phyloP scores from a whole-genome alignment of 1,140 invertebrate genomes.

The Stenopsyche tienmushanensis region DNA sequence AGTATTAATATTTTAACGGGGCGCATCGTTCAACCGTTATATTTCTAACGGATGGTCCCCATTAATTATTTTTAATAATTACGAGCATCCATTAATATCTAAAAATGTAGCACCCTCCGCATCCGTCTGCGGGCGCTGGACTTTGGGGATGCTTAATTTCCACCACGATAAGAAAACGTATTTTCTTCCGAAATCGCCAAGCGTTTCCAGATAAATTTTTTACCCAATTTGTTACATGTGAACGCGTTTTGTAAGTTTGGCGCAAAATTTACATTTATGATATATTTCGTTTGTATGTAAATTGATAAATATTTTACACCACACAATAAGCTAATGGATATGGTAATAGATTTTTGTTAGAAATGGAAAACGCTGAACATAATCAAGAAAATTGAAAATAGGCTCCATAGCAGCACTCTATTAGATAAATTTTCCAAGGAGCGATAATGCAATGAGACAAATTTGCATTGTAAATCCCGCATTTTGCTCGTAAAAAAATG shows the following conservation, averaged over 20 bases:
- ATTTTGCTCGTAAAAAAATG: no score
- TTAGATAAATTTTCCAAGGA: no score
- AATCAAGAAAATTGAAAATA: neutral
- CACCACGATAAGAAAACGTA: no score
- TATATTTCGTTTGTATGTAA: slow-evolving; percentile 32
- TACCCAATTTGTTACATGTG: no score
- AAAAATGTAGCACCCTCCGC: neutral
- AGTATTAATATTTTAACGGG: slow-evolving; percentile 34
- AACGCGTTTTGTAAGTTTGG: no score
- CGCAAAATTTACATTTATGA: neutral
- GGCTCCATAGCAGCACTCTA: no score
- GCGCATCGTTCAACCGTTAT: slow-evolving; percentile 27
- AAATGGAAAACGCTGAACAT: neutral
- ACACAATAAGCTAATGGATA: slow-evolving; percentile 35
- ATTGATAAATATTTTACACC: slow-evolving; percentile 37
- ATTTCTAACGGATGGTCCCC: slow-evolving; percentile 26
- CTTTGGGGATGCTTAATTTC: no score
- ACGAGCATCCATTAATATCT: slow-evolving; percentile 12
- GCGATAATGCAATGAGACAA: no score
- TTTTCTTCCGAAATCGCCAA: no score
- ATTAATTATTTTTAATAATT: slow-evolving; percentile 36
- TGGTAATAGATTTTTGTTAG: neutral
- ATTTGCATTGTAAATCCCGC: neutral
- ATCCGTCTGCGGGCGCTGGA: no score
- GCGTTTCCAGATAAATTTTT: no score